Evolutionary conservation across 2,888 invertebrate species (phyloP).

Genomic region (Leptothorax acervorum): DNA sequence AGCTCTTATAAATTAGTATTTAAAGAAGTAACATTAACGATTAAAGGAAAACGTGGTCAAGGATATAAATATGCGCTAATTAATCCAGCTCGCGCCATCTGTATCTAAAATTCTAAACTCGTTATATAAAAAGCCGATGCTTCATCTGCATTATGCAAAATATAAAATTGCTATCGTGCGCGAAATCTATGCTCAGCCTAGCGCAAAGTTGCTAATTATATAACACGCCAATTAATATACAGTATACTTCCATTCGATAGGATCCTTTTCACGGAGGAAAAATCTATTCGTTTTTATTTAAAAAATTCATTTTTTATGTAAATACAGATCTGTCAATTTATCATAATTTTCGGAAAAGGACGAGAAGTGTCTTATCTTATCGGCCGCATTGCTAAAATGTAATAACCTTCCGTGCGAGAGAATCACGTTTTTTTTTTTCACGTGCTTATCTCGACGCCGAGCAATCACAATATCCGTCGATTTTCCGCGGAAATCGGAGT

Average conservation of each 20-base stretch:
- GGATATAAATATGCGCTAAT: slow-evolving; percentile 8
- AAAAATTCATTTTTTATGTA: not conserved
- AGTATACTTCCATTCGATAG: too few species aligned
- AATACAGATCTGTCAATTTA: not conserved
- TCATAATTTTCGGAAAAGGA: not conserved
- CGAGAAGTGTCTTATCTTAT: not conserved
- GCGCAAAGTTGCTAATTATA: slow-evolving; percentile 2
- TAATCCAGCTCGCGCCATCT: slow-evolving; percentile 27
- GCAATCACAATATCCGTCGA: not conserved
- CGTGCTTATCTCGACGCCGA: not conserved
- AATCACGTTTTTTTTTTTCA: not conserved
- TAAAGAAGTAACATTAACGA: not conserved
- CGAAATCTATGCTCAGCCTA: slow-evolving; percentile 16
- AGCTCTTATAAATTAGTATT: not conserved
- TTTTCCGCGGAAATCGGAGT: not conserved
- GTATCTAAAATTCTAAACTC: slow-evolving; percentile 27
- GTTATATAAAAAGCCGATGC: not conserved
- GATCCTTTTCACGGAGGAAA: not conserved
- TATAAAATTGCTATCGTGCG: slow-evolving; percentile 12
- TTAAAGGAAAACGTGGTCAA: not conserved
- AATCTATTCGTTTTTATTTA: not conserved
- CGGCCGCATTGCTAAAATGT: not conserved
- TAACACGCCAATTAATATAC: not conserved
- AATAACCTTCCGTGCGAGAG: not conserved
- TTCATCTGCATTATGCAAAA: slow-evolving; percentile 10